Evolutionary conservation across 1,140 invertebrate genomes (phyloP).

Genomic region (Wasmannia auropunctata): DNA sequence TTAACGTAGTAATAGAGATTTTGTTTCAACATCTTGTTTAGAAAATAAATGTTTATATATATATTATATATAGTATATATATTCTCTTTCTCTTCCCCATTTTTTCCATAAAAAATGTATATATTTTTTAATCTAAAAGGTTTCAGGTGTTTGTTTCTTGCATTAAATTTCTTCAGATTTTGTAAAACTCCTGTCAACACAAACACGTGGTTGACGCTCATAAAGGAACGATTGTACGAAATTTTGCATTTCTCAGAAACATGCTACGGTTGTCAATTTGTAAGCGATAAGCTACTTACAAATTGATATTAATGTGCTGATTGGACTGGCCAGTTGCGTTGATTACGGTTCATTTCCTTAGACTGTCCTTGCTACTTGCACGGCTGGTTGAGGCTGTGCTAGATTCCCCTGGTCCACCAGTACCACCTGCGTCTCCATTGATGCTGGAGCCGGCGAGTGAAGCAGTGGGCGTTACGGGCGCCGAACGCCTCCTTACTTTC

Average conservation of each 20-base stretch:
- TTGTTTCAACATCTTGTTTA: neutral
- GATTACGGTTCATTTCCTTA: slow-evolving; percentile 86
- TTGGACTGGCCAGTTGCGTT: slow-evolving; percentile 84
- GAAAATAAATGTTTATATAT: neutral
- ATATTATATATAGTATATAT: neutral
- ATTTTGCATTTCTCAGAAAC: slow-evolving; percentile 49
- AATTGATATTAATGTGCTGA: slow-evolving; percentile 82
- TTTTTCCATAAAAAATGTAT: neutral
- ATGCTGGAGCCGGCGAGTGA: slow-evolving; percentile 82
- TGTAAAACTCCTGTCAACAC: slow-evolving; percentile 5
- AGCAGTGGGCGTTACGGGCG: slow-evolving; percentile 85
- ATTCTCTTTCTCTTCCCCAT: neutral
- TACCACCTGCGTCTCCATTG: slow-evolving; percentile 80
- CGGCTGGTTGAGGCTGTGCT: slow-evolving; percentile 86
- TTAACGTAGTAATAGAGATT: neutral
- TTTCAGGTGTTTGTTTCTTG: neutral
- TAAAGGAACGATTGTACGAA: slow-evolving; percentile 12
- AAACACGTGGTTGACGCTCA: neutral
- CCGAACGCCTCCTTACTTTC: slow-evolving; percentile 85
- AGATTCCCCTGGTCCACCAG: slow-evolving; percentile 81
- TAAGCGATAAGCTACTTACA: slow-evolving; percentile 74
- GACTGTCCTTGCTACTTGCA: slow-evolving; percentile 86
- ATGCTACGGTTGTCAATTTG: slow-evolving; percentile 58
- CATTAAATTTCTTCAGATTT: neutral
- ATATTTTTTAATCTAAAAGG: neutral